These are phyloP conservation scores for Bos indicus DNA, from an alignment of 2,113 vertebrate species.

Conservation along the genomic window DNA sequence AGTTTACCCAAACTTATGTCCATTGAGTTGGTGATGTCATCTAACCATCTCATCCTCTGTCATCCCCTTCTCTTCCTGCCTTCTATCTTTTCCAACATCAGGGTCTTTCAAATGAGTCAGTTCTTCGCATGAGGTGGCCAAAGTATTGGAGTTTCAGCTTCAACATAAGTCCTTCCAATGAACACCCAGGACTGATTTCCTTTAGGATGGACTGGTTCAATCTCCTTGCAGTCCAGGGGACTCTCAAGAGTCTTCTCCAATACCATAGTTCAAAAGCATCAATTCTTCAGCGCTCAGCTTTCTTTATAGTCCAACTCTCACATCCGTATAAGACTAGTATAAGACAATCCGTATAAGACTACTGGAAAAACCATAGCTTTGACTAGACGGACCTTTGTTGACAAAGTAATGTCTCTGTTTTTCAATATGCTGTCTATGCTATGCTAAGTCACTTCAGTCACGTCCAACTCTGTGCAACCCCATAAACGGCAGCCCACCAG, in stretches of 20 bases:
- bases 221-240: background rate
- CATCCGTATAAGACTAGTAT: background rate
- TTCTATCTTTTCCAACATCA: background rate
- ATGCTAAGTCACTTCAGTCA: no score
- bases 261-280: background rate
- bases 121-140: background rate
- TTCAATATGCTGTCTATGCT: background rate
- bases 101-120: background rate
- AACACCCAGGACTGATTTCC: background rate
- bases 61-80: background rate
- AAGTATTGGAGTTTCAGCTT: background rate
- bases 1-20: background rate
- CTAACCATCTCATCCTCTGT: background rate
- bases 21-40: background rate
- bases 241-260: background rate
- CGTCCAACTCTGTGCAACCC: no score
- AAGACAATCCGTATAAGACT: background rate
- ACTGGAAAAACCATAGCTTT: background rate
- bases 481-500: no score
- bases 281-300: rapidly evolving
- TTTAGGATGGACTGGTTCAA: background rate
- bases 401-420: background rate
- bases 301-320: background rate
- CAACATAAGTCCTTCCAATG: background rate
- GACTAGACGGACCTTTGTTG: background rate